A percentile compares a stretch with the other conserved stretches of the same genome.
Conservation (phyloP, 2,797 vertebrate genomes). For the Pangasius larnaudii region DNA sequence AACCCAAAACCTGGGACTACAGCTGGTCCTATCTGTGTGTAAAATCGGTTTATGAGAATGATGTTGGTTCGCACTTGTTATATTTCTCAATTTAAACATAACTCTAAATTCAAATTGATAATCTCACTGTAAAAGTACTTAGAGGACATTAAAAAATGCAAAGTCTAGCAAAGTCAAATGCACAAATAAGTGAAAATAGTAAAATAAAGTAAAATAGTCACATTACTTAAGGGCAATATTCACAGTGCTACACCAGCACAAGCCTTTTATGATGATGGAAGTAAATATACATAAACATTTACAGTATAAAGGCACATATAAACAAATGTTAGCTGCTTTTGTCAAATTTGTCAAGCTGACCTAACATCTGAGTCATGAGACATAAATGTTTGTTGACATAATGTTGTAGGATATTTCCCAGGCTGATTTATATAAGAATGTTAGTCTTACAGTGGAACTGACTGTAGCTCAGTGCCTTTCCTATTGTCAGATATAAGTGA, state of each 20-base stretch:
- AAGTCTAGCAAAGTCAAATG: neutral
- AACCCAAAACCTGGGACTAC: slow-evolving; percentile 91
- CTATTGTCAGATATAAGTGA: neutral
- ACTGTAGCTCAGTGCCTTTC: neutral
- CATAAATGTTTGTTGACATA: neutral
- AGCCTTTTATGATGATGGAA: neutral
- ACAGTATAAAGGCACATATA: neutral
- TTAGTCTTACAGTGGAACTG: neutral
- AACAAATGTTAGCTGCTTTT: neutral
- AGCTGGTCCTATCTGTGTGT: slow-evolving; percentile 88
- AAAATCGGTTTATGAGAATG: slow-evolving; percentile 5
- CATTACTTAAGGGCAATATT: neutral
- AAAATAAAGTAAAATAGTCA: neutral
- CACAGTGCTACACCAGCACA: neutral
- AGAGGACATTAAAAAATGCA: neutral
- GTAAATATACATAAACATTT: neutral
- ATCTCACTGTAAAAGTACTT: neutral
- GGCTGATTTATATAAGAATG: neutral
- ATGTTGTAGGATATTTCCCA: neutral
- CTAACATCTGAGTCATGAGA: neutral
- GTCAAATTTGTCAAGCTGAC: neutral
- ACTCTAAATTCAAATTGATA: neutral
- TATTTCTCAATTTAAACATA: neutral
- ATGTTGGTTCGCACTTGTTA: neutral
- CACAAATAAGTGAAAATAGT: neutral